Evolutionary conservation across 2,113 vertebrate species (phyloP).

Genomic region (Oreochromis tanganicae): DNA sequence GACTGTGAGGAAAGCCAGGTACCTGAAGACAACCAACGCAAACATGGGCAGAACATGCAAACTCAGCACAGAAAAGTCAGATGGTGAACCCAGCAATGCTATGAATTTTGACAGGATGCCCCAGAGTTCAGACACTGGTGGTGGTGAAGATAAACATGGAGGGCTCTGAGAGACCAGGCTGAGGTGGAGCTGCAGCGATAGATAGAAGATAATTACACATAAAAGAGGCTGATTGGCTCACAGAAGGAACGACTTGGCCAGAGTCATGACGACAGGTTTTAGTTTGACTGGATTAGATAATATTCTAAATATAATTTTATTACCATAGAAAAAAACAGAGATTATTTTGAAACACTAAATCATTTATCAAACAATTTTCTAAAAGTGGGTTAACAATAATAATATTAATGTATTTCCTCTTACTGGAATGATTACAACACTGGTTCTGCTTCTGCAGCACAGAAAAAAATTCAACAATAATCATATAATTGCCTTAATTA

Average conservation of each 20-base stretch:
- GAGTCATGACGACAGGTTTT: neutral
- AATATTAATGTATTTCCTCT: neutral
- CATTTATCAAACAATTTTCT: neutral
- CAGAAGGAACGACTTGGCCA: neutral
- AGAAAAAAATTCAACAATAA: no score
- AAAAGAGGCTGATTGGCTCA: neutral
- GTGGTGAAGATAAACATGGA: neutral
- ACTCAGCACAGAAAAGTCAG: neutral
- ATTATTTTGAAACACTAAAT: neutral
- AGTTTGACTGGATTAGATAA: neutral
- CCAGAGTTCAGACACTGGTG: accelerated
- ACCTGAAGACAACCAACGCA: neutral
- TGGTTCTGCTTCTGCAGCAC: neutral
- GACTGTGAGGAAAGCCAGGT: neutral
- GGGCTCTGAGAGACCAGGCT: neutral
- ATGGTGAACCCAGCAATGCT: neutral
- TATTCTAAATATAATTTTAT: neutral
- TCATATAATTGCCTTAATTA: neutral
- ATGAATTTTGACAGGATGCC: neutral
- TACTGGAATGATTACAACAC: neutral
- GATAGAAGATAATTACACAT: neutral
- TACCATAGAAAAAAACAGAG: neutral
- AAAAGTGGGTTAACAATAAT: neutral
- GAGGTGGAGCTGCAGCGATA: neutral
- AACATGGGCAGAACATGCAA: neutral